These are phyloP conservation scores for Drosophila sucinea DNA, from an alignment of 1,140 invertebrate species.

Conservation along the genomic window DNA sequence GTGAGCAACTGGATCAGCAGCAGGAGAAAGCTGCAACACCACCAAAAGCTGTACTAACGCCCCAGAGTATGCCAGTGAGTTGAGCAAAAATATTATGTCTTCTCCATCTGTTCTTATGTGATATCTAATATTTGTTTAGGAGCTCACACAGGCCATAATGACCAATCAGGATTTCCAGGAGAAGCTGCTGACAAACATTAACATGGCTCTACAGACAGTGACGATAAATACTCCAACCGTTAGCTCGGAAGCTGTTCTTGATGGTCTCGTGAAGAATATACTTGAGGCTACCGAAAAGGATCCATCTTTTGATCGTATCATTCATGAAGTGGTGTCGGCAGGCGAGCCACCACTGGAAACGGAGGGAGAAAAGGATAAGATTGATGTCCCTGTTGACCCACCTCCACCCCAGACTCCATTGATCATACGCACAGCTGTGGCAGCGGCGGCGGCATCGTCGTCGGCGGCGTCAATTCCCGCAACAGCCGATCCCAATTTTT, in stretches of 20 bases:
- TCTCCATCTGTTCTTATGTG: neutral
- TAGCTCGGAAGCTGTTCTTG: slow-evolving; percentile 56
- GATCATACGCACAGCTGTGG: slow-evolving; percentile 66
- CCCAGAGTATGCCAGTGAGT: slow-evolving; percentile 55
- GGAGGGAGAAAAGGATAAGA: neutral
- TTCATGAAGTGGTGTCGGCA: slow-evolving; percentile 71
- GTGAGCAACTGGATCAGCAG: slow-evolving; percentile 21
- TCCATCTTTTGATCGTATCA: slow-evolving; percentile 73
- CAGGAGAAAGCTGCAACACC: slow-evolving; percentile 38
- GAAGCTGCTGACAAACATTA: slow-evolving; percentile 75
- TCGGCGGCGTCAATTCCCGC: neutral
- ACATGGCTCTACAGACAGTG: slow-evolving; percentile 63
- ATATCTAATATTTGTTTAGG: slow-evolving; percentile 31
- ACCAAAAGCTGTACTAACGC: slow-evolving; percentile 5
- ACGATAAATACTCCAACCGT: slow-evolving; percentile 48
- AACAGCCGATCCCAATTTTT: slow-evolving; percentile 71
- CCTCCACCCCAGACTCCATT: slow-evolving; percentile 67
- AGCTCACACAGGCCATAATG: slow-evolving; percentile 67
- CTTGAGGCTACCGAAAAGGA: slow-evolving; percentile 77
- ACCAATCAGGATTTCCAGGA: slow-evolving; percentile 67
- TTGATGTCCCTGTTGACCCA: neutral
- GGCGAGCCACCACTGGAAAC: neutral
- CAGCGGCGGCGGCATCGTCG: slow-evolving; percentile 18
- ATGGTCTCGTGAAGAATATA: slow-evolving; percentile 72
- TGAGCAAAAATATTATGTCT: neutral